Evolutionary conservation across 1,140 invertebrate genomes (phyloP), one percentile per base, ranked within the genome.

Genomic region (Penaeus japonicus): DNA sequence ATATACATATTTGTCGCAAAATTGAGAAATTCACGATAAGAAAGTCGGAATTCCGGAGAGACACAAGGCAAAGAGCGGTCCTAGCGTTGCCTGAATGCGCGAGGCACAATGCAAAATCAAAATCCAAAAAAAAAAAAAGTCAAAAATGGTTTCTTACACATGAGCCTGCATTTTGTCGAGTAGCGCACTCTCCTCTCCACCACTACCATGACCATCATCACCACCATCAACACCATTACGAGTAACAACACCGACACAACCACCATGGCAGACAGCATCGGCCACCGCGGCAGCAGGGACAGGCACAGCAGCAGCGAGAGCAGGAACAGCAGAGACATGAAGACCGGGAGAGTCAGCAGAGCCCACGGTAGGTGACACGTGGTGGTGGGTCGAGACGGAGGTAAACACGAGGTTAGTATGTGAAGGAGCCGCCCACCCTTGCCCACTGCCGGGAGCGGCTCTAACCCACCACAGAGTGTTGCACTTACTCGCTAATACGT

Each of bases 141-240:
- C 10, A 22, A 79, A 24, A 24, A 84, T 39, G 75, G 24, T 85
- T 91, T 94, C 94, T 95, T 95, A 95, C 94, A 95, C 94, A 93
- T 95, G 94, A 93, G 93, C 93, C 94, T 94, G 94, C 93, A 95
- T 94, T 94, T 94, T 95, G 94, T 93, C 94, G 93, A 94, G 94
- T 93, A 95, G 94, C 94, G 94, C 94, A 95, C 94, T 95, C 93
- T 95, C 94, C 93, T 95, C 94, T 93, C 94, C 94, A 93, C 94
- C 94, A 94, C 94, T 95, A 94, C 92, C 93, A n/a, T n/a, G 30
- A 88, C 20, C 79, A 81, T 55, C 79, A 81, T 30, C 79, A 81
- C 79, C 79, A 81, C 79, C 83, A 84, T 27, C 82, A 79, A 22
- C 88, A 78, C 22, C 75, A 90, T 70, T 53, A 75, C 39, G 39